Conservation (phyloP, 2,797 vertebrate species). For the Chelidonichthys spinosus region DNA sequence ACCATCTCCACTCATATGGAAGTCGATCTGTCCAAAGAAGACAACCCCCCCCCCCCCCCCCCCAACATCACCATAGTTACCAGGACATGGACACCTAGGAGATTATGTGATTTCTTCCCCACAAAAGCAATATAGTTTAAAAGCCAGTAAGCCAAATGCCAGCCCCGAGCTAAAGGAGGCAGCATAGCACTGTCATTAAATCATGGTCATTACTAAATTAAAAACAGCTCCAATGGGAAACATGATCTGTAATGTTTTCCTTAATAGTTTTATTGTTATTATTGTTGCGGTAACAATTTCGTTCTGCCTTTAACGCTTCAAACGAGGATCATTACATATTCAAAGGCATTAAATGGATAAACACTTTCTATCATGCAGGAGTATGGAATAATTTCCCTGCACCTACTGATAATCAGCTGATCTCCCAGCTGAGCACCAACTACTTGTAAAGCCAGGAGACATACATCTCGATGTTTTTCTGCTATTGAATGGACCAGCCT, state of each 20-base stretch:
- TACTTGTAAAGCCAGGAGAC: not conserved
- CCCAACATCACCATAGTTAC: slow-evolving; percentile 55
- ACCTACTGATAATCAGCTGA: slow-evolving; percentile 15
- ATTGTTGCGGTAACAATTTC: not conserved
- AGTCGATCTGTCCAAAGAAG: not conserved
- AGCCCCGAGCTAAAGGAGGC: slow-evolving; percentile 11
- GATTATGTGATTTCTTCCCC: not conserved
- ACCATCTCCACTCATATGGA: not conserved
- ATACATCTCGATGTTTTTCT: not conserved
- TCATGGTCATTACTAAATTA: slow-evolving; percentile 52
- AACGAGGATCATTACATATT: not conserved
- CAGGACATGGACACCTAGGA: not conserved
- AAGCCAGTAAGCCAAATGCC: slow-evolving; percentile 17
- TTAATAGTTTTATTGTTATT: slow-evolving; percentile 41
- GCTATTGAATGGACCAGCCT: not conserved
- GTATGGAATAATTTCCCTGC: not conserved
- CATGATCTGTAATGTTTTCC: slow-evolving; percentile 47
- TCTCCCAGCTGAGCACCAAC: not conserved
- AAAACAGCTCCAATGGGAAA: slow-evolving; percentile 53
- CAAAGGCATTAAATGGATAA: not conserved
- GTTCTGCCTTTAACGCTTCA: not conserved
- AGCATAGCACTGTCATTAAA: slow-evolving; percentile 26
- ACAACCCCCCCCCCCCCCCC: not conserved
- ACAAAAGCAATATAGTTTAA: slow-evolving; percentile 1
- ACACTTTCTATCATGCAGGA: not conserved